Evolutionary conservation across 2,797 vertebrate genomes (phyloP).

Genomic region (Philypnodon macrostomus): DNA sequence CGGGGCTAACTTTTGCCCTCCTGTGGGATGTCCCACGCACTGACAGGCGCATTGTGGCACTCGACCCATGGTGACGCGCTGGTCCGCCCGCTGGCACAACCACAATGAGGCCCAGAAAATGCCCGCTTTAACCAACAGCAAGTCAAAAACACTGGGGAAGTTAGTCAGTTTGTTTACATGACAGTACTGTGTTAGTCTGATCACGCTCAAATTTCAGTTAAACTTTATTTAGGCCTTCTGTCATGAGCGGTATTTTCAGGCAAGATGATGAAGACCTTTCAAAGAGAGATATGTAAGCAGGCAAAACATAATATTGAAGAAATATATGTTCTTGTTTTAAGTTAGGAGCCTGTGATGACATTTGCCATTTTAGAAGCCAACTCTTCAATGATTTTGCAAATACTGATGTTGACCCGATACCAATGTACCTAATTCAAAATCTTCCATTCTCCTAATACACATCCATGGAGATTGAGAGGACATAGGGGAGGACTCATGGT

Average conservation of each 20-base stretch:
- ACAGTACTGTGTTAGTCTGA: neutral
- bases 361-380: too few species aligned
- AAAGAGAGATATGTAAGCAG: too few species aligned
- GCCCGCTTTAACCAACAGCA: conserved; percentile 41
- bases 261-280: too few species aligned
- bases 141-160: conserved; percentile 1
- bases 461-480: too few species aligned
- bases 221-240: neutral
- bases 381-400: too few species aligned
- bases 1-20: conserved; percentile 72
- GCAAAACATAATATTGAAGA: neutral
- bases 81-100: conserved; percentile 58
- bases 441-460: too few species aligned
- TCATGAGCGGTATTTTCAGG: too few species aligned
- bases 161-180: neutral
- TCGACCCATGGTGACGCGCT: conserved; percentile 39
- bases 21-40: conserved; percentile 68
- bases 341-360: too few species aligned
- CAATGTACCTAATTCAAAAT: too few species aligned
- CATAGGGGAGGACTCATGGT: too few species aligned
- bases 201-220: neutral
- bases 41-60: conserved; percentile 77
- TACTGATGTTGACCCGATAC: too few species aligned
- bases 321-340: conserved; percentile 1
- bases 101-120: conserved; percentile 45